Evolutionary conservation across 1,140 invertebrate species (phyloP), one percentile per base, ranked within the genome.

Genomic region (Danaus plexippus): DNA sequence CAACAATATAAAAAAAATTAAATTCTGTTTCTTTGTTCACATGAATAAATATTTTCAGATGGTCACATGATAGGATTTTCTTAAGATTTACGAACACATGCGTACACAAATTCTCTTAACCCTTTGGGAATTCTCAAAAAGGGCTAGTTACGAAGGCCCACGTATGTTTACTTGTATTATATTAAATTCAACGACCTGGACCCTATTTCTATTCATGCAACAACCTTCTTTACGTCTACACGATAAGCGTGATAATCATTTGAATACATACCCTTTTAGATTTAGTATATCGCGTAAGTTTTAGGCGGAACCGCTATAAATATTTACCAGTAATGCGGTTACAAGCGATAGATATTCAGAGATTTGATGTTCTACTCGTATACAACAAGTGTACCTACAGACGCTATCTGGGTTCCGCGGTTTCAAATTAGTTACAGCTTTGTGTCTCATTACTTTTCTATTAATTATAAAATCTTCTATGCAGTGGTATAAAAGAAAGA

Each of bases 301-400:
- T 66, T 62, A 43, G 54, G 46, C 57, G 47, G 49, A 49, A 60
- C 54, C 59, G 54, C 52, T 66, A 73, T 75, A 73, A 75, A 75
- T 75, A 75, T 73, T 75, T 73, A 73, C 63, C 64, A 61, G 61
- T 65, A 54, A 60, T 61, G 60, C 61, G 63, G 67, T 64, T 55
- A 51, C 42, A 61, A 59, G 45, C 59, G 44, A 59, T 63, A 56
- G 56, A 55, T 62, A 61, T 66, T 60, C 57, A 62, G 58, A 63
- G 62, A 69, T 69, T 73, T 70, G 57, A 52, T 55, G 53, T 32
- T 32, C 42, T 12, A 32, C 53, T 53, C 57, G 53, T 59, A 52
- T 57, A 18, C 15, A 11, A 9, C n/a, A 18, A 42, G 45, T 53
- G 45, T 53, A 59, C 43, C 44, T 22, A n/a, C 7, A 2, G 5